Base-by-base conservation (phyloP, 2,113 vertebrate genomes). In the Recurvirostra avosetta region DNA sequence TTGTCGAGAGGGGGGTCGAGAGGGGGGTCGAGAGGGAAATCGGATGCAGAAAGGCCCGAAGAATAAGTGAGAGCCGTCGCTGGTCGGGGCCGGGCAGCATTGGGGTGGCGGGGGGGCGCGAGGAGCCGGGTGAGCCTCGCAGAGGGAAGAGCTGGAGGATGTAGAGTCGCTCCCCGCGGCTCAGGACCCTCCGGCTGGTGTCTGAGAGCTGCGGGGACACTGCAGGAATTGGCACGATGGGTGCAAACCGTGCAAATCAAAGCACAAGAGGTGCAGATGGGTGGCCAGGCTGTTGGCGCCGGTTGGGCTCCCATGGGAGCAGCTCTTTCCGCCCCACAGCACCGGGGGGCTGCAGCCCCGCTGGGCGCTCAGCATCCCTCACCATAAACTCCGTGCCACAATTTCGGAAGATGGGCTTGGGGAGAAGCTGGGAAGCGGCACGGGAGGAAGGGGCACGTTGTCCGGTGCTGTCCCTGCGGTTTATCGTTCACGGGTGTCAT, bases 401-500 rank as follows among this genome's bases (percentile, higher is more conserved):
- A 3, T 26, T 29, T 5, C 52, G 26, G 52, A 53, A 41, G 56
- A 8, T 7, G 65, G 26, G 20, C 4, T 6, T 49, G 15, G 59
- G 76, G 16, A 21, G 36, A 4, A 15, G 63, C 41, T 3, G 75
- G 43, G 85, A 6, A 41, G 29, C 0, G 0, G 32, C 11, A 9
- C 70, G 11, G 55, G 11, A 59, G 41, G 45, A 25, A 16, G 23
- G 26, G 18, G 0, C 38, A 15, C 2, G 0, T 6, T 18, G 4
- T 2, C 4, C 6, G 0, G 26, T 1, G 26, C 50, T 6, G 13
- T 17, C 9, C 5, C n/a, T 38, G 21, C 49, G 0, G 0, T 7
- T 15, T 34, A 9, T 15, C 19, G 0, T 3, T 27, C 73, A 2
- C 6, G 8, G n/a, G 9, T 3, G 41, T 6, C 49, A 0, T 6